phyloP scores from a whole-genome alignment of 1,140 invertebrate genomes.

The Cotesia glomerata region DNA sequence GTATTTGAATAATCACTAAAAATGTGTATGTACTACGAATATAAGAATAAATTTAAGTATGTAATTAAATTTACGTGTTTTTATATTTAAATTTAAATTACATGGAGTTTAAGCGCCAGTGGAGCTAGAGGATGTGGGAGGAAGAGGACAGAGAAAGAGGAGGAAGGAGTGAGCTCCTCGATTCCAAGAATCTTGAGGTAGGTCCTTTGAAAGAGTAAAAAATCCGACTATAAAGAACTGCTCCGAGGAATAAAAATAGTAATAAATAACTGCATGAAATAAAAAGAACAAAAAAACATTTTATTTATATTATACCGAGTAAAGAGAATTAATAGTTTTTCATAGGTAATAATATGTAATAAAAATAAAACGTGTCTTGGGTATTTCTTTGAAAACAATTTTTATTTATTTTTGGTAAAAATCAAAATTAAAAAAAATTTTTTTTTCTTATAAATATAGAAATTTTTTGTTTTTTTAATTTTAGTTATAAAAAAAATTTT shows the following conservation, averaged over 20 bases:
- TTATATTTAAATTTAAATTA: not conserved
- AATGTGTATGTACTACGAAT: too few species aligned
- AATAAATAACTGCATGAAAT: constrained; percentile 16
- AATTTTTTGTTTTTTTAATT: too few species aligned
- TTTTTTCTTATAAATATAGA: too few species aligned
- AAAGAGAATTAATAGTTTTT: too few species aligned
- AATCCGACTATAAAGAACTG: constrained; percentile 42
- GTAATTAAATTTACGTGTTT: not conserved
- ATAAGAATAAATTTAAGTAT: not conserved
- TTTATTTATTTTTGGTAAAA: too few species aligned
- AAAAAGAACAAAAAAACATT: constrained; percentile 15
- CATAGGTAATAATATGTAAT: too few species aligned
- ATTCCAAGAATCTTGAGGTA: constrained; percentile 53
- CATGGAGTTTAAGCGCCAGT: not conserved
- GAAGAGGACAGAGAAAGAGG: not conserved
- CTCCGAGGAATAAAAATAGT: constrained; percentile 38
- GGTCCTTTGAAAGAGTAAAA: constrained; percentile 49
- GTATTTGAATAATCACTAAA: not conserved
- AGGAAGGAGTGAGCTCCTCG: constrained; percentile 32
- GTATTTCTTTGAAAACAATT: too few species aligned
- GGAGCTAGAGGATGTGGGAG: not conserved
- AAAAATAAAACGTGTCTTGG: too few species aligned
- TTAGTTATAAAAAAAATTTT: too few species aligned
- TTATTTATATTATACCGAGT: not conserved
- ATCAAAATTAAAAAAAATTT: too few species aligned